Evolutionary conservation across 1,140 invertebrate species (phyloP).

Genomic region (Pseudachorutes palmiensis): DNA sequence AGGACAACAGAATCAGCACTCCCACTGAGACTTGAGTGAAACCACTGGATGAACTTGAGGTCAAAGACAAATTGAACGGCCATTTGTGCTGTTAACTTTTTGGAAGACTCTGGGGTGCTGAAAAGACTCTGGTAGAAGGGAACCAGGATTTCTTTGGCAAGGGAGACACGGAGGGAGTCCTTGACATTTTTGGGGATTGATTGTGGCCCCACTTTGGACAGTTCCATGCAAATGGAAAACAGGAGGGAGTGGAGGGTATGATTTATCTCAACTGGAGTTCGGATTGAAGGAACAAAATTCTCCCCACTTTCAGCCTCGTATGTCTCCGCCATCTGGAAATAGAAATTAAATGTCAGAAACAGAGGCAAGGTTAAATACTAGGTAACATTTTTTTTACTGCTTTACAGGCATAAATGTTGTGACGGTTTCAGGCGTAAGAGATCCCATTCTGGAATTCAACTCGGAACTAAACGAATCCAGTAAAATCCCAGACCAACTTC

Average conservation of each 20-base stretch:
- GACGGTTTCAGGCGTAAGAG: background rate
- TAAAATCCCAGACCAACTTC: slow-evolving; percentile 15
- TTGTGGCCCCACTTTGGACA: slow-evolving; percentile 30
- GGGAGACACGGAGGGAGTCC: slow-evolving; percentile 23
- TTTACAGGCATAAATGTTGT: slow-evolving; percentile 25
- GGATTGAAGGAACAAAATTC: slow-evolving; percentile 26
- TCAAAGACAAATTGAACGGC: slow-evolving; percentile 35
- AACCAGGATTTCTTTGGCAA: slow-evolving; percentile 24
- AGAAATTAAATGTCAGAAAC: no score
- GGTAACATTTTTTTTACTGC: background rate
- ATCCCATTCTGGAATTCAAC: slow-evolving; percentile 19
- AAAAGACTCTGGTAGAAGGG: slow-evolving; percentile 16
- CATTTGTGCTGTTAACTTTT: slow-evolving; percentile 19
- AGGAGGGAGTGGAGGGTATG: slow-evolving; percentile 27
- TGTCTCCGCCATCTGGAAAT: slow-evolving; percentile 24
- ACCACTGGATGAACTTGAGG: slow-evolving; percentile 36
- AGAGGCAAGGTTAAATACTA: background rate
- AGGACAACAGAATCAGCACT: slow-evolving; percentile 12
- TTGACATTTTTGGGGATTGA: slow-evolving; percentile 34
- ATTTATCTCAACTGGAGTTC: slow-evolving; percentile 34
- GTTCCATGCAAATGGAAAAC: slow-evolving; percentile 26
- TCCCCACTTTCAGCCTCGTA: slow-evolving; percentile 24
- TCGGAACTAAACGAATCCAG: slow-evolving; percentile 17
- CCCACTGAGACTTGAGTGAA: slow-evolving; percentile 28
- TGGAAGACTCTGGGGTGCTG: background rate